A percentile compares a stretch with the other conserved stretches of the same genome.
These are phyloP conservation scores for Burhinus bistriatus DNA, from an alignment of 2,113 vertebrate species.

Conservation along the genomic window DNA sequence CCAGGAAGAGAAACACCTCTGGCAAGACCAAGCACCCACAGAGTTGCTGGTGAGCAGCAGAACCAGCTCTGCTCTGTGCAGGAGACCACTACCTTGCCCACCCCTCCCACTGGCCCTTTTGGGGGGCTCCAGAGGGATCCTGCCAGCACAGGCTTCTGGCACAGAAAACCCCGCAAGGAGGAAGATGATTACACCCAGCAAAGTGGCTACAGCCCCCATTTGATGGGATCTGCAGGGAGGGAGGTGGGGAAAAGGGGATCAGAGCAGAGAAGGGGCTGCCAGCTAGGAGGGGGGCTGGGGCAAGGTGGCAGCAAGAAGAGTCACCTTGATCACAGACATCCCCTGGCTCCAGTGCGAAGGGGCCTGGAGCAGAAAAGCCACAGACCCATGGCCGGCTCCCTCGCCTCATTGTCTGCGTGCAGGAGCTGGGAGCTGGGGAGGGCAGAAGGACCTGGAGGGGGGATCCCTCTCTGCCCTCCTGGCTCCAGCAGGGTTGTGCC, in stretches of 20 bases:
- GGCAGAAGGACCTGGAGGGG: neutral
- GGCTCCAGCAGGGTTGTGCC: neutral
- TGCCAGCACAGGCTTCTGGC: neutral
- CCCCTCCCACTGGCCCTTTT: rapidly evolving
- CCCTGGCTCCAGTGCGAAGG: neutral
- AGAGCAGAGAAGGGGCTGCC: neutral
- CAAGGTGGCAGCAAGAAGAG: neutral
- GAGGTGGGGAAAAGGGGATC: neutral
- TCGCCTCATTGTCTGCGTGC: neutral
- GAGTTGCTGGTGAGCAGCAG: neutral
- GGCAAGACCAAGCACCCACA: neutral
- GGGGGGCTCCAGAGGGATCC: neutral
- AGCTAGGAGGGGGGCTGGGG: neutral
- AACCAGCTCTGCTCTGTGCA: neutral
- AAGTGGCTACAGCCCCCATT: neutral
- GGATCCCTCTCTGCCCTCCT: neutral
- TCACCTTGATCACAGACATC: neutral
- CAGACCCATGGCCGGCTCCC: neutral
- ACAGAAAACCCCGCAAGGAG: neutral
- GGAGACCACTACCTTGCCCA: neutral
- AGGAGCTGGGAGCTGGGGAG: neutral
- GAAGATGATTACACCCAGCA: neutral
- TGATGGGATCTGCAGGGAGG: neutral
- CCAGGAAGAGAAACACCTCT: neutral
- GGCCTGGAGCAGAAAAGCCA: neutral